Base-by-base conservation (phyloP, 2,888 invertebrate genomes). In the Drosophila limbata region DNA sequence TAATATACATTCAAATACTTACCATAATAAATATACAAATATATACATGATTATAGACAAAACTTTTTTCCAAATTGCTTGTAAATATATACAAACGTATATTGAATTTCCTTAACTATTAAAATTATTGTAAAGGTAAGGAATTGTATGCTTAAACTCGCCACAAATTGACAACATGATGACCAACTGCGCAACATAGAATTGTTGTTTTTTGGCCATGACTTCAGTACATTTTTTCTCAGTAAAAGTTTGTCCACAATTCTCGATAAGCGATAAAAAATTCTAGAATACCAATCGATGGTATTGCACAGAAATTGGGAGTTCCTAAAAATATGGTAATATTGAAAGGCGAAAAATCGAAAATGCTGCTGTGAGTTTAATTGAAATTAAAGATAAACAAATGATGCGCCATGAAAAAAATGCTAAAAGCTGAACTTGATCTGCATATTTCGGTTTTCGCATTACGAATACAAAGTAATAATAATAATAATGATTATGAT, bases 371-470 rank as follows among this genome's bases (percentile, higher is more conserved):
- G 42, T 45, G 39, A 69, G 67, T 66, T 78, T 78, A 69, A 78
- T 84, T 89, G 69, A 80, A 89, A 88, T 85, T 78, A 78, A 80
- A 89, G 73, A 75, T 71, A 89, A 87, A 81, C 82, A 84, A 84
- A 88, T 88, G 79, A 79, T 81, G 65, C 79, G 57, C 61, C 77
- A 72, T 76, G 71, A 70, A 25, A 25, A 25, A 25, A 61, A 73
- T 69, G 72, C 69, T 48, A 51, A 71, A 76, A 72, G 74, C 65
- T 53, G 51, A 71, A 60, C 57, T 73, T 75, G 72, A 73, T 88
- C 75, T 77, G 88, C 88, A 84, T 89, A 82, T 84, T 84, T 71
- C 60, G 64, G 67, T 69, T 78, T 63, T 56, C 52, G 64, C 60
- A 73, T 69, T 45, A 56, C 35, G 45, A 57, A 69, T 51, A 67